These are phyloP conservation scores for Campylorhamphus procurvoides DNA, from an alignment of 2,113 vertebrate species.

Conservation along the genomic window DNA sequence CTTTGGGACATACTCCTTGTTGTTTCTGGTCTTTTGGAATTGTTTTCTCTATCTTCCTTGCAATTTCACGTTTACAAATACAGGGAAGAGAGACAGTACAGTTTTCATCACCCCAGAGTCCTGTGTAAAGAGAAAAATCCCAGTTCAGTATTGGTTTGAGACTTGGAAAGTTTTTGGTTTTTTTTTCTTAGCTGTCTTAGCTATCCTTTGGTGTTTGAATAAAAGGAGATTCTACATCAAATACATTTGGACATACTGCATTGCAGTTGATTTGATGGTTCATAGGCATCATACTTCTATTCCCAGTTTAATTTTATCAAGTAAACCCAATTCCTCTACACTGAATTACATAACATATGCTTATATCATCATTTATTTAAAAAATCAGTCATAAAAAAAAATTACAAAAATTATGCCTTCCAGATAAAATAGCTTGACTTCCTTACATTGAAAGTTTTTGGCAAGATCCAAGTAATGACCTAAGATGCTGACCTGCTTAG, in stretches of 20 bases:
- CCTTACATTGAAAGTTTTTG: background rate
- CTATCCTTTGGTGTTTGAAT: background rate
- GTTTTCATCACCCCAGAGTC: conserved; percentile 81
- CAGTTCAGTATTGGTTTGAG: background rate
- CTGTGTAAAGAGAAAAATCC: conserved; percentile 64
- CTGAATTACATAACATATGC: background rate
- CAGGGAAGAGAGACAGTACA: conserved; percentile 82
- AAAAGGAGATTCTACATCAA: background rate
- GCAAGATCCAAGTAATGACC: background rate
- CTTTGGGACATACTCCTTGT: conserved; percentile 85
- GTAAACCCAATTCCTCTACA: background rate
- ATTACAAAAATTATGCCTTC: background rate
- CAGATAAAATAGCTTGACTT: conserved; percentile 6
- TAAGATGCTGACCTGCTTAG: background rate
- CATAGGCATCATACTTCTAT: background rate
- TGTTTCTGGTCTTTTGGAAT: conserved; percentile 74
- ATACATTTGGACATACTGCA: background rate
- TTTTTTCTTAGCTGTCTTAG: background rate
- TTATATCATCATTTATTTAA: background rate
- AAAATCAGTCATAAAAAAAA: background rate
- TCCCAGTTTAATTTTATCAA: background rate
- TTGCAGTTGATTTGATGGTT: background rate
- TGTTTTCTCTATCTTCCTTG: conserved; percentile 81
- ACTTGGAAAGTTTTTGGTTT: background rate
- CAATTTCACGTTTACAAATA: conserved; percentile 85